Base-by-base conservation (phyloP, 1,140 invertebrate species). In the Rhizoglyphus robini region DNA sequence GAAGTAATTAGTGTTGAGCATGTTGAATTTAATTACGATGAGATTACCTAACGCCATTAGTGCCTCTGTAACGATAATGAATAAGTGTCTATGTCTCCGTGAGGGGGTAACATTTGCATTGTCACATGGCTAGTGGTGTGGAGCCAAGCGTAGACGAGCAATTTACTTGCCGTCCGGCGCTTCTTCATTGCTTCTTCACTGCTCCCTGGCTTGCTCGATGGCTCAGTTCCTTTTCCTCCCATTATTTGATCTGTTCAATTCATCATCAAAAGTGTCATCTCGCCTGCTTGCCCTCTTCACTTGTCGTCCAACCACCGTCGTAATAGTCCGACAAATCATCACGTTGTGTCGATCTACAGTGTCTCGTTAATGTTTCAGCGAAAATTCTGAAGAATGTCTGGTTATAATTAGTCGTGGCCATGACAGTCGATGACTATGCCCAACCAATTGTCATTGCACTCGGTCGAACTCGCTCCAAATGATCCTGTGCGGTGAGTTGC, bases 51-150 rank as follows among this genome's bases (percentile, higher is more conserved):
- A 20, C 8, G 20, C 8, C 51, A 46, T 46, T 46, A 46, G 41
- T 46, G 41, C 41, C 23, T 46, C 41, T 46, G 41, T 23, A 15
- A 46, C 41, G 15, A 23, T 46, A 23, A 46, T 46, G 41, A 46
- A 23, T 46, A 15, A 46, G 41, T 46, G 41, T 46, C n/a, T n/a
- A n/a, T n/a, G n/a, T n/a, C n/a, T n/a, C n/a, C n/a, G n/a, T 11
- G 2, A 46, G 34, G 25, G 4, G 4, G 18, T 31, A 48, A 57
- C 41, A 48, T 64, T 48, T 48, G 20, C 27, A 49, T 64, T 64
- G 46, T 47, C 63, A 64, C 63, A 47, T 64, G 38, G 31, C 46
- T 63, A 63, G 41, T 63, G 41, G 23, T 63, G 41, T 63, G 41
- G 61, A 46, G 41, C 36, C 25, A 63, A 63, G 13, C 34, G 41